These are phyloP conservation scores for Neostethus bicornis DNA, from an alignment of 2,797 vertebrate species.

Conservation along the genomic window DNA sequence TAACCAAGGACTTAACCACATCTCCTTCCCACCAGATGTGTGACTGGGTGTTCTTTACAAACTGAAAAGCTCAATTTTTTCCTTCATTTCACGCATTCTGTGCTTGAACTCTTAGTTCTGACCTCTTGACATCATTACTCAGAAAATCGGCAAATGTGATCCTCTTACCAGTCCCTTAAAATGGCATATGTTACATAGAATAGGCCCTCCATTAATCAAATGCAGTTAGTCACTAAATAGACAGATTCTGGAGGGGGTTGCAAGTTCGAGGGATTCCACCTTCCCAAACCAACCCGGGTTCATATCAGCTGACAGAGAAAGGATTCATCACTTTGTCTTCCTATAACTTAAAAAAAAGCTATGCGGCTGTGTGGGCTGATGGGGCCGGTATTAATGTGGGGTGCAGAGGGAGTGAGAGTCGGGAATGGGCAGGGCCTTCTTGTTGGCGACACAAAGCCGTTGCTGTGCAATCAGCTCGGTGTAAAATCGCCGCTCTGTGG, in stretches of 20 bases:
- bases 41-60: slow-evolving; percentile 20
- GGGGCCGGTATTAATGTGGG: slow-evolving; percentile 55
- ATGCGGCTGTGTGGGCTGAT: slow-evolving; percentile 52
- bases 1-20: slow-evolving; percentile 45
- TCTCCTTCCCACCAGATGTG: slow-evolving; percentile 53
- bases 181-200: slow-evolving; percentile 82
- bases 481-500: slow-evolving; percentile 86
- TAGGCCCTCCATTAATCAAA: slow-evolving; percentile 86
- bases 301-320: slow-evolving; percentile 70
- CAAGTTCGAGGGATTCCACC: slow-evolving; percentile 38
- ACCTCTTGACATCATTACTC: slow-evolving; percentile 79
- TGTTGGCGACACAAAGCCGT: slow-evolving; percentile 83
- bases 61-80: slow-evolving; percentile 42
- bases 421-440: slow-evolving; percentile 68
- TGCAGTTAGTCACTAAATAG: slow-evolving; percentile 84
- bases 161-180: slow-evolving; percentile 67
- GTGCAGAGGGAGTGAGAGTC: slow-evolving; percentile 52
- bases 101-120: slow-evolving; percentile 64
- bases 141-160: slow-evolving; percentile 71
- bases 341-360: slow-evolving; percentile 58
- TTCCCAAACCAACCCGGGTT: slow-evolving; percentile 31
- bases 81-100: slow-evolving; percentile 66
- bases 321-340: slow-evolving; percentile 81
- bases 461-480: slow-evolving; percentile 86
- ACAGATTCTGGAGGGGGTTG: slow-evolving; percentile 76